Conservation (phyloP, 2,888 invertebrate genomes). For the Pheosia tremula region DNA sequence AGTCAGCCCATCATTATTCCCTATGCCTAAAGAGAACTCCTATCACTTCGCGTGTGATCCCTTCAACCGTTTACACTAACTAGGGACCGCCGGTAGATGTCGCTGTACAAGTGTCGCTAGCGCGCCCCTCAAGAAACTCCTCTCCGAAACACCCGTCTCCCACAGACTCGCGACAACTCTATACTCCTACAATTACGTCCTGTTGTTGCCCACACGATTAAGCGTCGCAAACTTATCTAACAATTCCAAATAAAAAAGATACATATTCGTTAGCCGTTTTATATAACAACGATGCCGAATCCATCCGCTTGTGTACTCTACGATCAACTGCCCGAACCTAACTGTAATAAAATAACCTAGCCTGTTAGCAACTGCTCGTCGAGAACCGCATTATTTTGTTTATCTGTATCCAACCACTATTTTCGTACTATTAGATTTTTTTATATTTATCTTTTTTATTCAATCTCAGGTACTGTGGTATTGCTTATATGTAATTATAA, state of each 20-base stretch:
- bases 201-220: slow-evolving; percentile 12
- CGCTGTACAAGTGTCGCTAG: slow-evolving; percentile 7
- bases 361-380: slow-evolving; percentile 47
- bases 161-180: slow-evolving; percentile 21
- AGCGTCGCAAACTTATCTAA: slow-evolving; percentile 22
- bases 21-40: slow-evolving; percentile 49
- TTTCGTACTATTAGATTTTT: slow-evolving; percentile 72
- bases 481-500: slow-evolving; percentile 78
- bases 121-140: slow-evolving; percentile 19
- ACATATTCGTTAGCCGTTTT: slow-evolving; percentile 11
- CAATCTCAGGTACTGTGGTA: slow-evolving; percentile 81
- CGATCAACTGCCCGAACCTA: slow-evolving; percentile 39
- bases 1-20: slow-evolving; percentile 37
- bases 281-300: slow-evolving; percentile 3
- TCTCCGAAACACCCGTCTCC: slow-evolving; percentile 30
- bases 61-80: slow-evolving; percentile 77
- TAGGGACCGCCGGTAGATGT: slow-evolving; percentile 33
- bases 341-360: slow-evolving; percentile 40
- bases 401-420: slow-evolving; percentile 61
- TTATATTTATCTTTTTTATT: slow-evolving; percentile 54
- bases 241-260: slow-evolving; percentile 13
- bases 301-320: slow-evolving; percentile 8
- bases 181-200: slow-evolving; percentile 7
- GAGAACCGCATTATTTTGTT: slow-evolving; percentile 49
- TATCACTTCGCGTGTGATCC: slow-evolving; percentile 72